These are phyloP conservation scores for Dinoponera quadriceps DNA, from an alignment of 1,140 invertebrate species.

Conservation along the genomic window DNA sequence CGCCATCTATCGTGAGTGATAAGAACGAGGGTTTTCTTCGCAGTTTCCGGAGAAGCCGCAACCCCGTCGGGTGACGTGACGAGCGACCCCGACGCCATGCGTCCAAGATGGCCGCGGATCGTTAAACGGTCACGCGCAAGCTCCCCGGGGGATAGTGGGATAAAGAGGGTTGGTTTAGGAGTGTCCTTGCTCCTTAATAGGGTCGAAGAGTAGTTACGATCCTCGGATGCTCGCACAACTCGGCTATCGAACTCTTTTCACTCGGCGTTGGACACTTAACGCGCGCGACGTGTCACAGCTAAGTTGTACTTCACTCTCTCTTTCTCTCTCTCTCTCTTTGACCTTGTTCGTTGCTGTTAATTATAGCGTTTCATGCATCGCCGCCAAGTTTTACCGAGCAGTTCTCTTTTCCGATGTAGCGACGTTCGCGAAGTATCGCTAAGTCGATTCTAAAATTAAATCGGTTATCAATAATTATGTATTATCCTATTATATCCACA, in stretches of 20 bases:
- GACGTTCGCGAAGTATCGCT: no score
- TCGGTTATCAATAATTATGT: no score
- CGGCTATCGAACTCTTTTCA: constrained; percentile 31
- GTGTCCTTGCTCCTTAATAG: constrained; percentile 67
- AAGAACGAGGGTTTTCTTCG: constrained; percentile 79
- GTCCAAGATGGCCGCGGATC: constrained; percentile 82
- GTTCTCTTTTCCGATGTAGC: no score
- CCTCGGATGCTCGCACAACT: constrained; percentile 55
- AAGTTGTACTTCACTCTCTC: background rate
- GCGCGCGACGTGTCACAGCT: constrained; percentile 8
- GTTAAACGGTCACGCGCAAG: constrained; percentile 77
- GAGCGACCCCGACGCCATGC: constrained; percentile 77
- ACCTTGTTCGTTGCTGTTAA: background rate
- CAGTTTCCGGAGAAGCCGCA: constrained; percentile 82
- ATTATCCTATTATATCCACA: no score
- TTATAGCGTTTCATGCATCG: background rate
- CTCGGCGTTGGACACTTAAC: background rate
- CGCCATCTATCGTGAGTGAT: constrained; percentile 81
- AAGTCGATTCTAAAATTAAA: no score
- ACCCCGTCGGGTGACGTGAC: constrained; percentile 74
- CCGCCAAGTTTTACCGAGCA: background rate
- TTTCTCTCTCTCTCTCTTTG: no score
- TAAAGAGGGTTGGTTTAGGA: constrained; percentile 67
- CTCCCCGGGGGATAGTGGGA: constrained; percentile 65
- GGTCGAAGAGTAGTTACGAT: constrained; percentile 66